phyloP scores from a whole-genome alignment of 2,797 vertebrate species.

The Orestias chungarensis region DNA sequence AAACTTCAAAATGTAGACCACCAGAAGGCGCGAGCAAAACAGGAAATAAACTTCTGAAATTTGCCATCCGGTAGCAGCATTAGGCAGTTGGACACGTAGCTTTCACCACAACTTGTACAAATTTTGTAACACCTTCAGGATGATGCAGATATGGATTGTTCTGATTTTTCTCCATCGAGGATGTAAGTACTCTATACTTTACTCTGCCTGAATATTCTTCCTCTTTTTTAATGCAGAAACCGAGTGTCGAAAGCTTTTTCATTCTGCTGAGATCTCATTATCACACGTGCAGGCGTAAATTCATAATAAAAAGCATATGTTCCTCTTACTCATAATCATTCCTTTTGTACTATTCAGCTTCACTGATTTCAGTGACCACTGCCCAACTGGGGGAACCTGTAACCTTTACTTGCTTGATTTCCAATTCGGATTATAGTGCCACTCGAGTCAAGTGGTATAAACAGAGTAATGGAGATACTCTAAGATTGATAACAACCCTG shows the following conservation, averaged over 20 bases:
- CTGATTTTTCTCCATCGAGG: conserved; percentile 32
- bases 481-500: conserved; percentile 17
- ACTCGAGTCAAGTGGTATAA: conserved; percentile 52
- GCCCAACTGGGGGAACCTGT: conserved; percentile 30
- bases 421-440: conserved; percentile 5
- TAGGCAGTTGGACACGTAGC: neutral
- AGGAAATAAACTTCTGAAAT: conserved; percentile 35
- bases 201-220: neutral
- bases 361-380: conserved; percentile 12
- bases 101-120: neutral
- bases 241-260: neutral
- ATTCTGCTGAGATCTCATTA: neutral
- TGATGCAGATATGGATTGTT: conserved; percentile 17
- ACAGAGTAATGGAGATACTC: conserved; percentile 31
- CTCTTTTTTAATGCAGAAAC: neutral
- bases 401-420: conserved; percentile 19
- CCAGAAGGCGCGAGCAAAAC: neutral
- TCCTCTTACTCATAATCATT: neutral
- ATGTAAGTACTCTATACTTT: conserved; percentile 26
- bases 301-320: neutral
- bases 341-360: conserved; percentile 28
- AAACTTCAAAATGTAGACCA: neutral
- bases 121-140: neutral
- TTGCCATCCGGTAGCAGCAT: neutral
- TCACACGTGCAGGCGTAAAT: neutral